Percentiles rank a stretch among this genome's conserved stretches.
phyloP scores from a whole-genome alignment of 2,113 vertebrate species.

The Ailurus styani region DNA sequence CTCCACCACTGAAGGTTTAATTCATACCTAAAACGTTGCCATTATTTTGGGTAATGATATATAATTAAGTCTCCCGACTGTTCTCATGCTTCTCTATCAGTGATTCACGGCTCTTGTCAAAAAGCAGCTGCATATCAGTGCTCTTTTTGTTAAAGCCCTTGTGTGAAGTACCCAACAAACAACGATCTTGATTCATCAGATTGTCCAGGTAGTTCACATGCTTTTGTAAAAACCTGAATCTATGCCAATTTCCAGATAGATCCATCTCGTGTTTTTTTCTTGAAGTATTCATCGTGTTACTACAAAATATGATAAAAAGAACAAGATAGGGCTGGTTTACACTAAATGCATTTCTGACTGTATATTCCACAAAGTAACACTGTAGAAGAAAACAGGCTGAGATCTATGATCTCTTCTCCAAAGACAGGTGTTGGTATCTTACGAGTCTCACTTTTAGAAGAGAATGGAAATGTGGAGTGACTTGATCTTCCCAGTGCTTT shows the following conservation, averaged over 20 bases:
- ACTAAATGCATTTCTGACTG: background rate
- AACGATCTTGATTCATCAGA: constrained; percentile 40
- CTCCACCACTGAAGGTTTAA: constrained; percentile 77
- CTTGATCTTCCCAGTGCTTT: background rate
- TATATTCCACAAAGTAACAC: background rate
- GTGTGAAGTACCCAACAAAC: constrained; percentile 35
- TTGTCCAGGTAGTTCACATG: constrained; percentile 9
- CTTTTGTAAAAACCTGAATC: background rate
- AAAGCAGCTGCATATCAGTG: constrained; percentile 62
- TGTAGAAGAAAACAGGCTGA: background rate
- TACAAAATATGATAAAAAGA: background rate
- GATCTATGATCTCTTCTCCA: background rate
- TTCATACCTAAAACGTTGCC: constrained; percentile 74
- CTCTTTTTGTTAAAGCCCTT: constrained; percentile 64
- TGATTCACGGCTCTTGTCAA: constrained; percentile 74
- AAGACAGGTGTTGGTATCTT: background rate
- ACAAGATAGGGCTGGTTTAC: background rate
- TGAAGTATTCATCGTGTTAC: constrained; percentile 19
- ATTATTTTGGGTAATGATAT: constrained; percentile 82
- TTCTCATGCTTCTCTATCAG: constrained; percentile 76
- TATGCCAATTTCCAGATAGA: background rate
- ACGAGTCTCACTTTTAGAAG: background rate
- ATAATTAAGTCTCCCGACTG: constrained; percentile 76
- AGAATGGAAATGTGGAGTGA: background rate
- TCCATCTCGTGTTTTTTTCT: background rate